Percentiles rank a stretch among this genome's conserved stretches.
Conservation (phyloP, 2,888 invertebrate species). For the Nemotelus pantherinus region DNA sequence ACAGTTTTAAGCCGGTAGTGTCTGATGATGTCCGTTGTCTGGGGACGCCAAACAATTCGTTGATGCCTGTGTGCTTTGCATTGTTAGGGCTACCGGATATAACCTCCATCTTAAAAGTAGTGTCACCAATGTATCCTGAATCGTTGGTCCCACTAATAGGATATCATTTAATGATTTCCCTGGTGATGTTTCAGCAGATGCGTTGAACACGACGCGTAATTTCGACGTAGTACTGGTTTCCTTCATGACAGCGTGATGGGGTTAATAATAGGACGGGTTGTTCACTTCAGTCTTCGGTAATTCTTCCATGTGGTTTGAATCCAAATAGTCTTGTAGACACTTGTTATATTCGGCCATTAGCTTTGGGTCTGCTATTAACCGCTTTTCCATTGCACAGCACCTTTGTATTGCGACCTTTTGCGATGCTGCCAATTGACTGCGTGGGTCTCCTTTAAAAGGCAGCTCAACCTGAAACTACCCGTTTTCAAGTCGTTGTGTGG, state of each 20-base stretch:
- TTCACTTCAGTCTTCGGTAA: not conserved
- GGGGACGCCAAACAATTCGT: conserved; percentile 44
- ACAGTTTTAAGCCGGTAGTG: too few species aligned
- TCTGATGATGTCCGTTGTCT: not conserved
- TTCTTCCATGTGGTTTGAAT: not conserved
- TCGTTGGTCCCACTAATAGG: conserved; percentile 43
- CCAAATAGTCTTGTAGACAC: conserved; percentile 4
- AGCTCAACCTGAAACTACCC: not conserved
- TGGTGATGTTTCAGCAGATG: conserved; percentile 26
- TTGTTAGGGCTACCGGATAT: conserved; percentile 42
- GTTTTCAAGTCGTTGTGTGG: not conserved
- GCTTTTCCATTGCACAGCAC: not conserved
- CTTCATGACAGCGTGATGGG: conserved; percentile 51
- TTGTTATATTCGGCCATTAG: conserved; percentile 7
- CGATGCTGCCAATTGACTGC: not conserved
- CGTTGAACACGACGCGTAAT: conserved; percentile 42
- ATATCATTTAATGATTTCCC: conserved; percentile 44
- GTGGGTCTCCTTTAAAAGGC: not conserved
- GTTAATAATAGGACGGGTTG: conserved; percentile 46
- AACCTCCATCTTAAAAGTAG: conserved; percentile 38
- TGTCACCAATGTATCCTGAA: conserved; percentile 48
- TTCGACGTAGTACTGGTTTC: conserved; percentile 35
- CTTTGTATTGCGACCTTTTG: not conserved
- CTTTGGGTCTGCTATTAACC: not conserved
- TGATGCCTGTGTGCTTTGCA: not conserved